Base-by-base conservation (phyloP, 1,140 invertebrate genomes). In the Zaprionus ghesquierei region DNA sequence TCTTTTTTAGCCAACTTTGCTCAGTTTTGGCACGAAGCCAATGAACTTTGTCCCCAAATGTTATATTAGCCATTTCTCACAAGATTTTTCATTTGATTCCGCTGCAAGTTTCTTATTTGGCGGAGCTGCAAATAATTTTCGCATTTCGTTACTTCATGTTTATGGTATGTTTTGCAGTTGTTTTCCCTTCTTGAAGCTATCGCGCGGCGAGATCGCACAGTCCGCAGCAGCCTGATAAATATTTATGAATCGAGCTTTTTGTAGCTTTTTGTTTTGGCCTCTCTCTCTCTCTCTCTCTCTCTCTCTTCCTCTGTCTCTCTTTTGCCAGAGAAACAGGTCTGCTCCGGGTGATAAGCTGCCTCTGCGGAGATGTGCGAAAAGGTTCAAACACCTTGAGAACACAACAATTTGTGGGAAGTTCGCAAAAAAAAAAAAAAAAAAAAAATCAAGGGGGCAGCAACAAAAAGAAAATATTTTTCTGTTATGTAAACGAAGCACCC, bases 161-260 rank as follows among this genome's bases (percentile, higher is more conserved):
- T 79, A 79, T 85, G 80, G 81, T 72, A 70, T 75, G 66, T 68
- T 31, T 2, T 35, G 59, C 76, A 54, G 81, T 79, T 80, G 80
- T 84, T 80, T 84, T 80, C 77, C 80, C 73, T 58, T 77, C 64
- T 75, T 58, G 46, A 77, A 85, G 72, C 84, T 85, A 84, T 84
- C 80, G 27, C 22, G 22, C 33, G 8, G n/a, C n/a, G 31, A 50
- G 71, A 82, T 84, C 80, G 73, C 60, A 18, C 35, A 33, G 25
- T 33, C 25, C 44, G 56, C 35, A 54, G 27, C 35, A 31, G 62
- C 68, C 68, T 76, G 71, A 68, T 84, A 84, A 84, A 84, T 84
- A 85, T 84, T 84, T 84, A 84, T 85, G 81, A 84, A 75, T 46
- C 49, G 56, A 44, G 3, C 72, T 61, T 79, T 81, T 77, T 70